phyloP scores from a whole-genome alignment of 2,888 invertebrate genomes.

The Didymodactylos carnosus region DNA sequence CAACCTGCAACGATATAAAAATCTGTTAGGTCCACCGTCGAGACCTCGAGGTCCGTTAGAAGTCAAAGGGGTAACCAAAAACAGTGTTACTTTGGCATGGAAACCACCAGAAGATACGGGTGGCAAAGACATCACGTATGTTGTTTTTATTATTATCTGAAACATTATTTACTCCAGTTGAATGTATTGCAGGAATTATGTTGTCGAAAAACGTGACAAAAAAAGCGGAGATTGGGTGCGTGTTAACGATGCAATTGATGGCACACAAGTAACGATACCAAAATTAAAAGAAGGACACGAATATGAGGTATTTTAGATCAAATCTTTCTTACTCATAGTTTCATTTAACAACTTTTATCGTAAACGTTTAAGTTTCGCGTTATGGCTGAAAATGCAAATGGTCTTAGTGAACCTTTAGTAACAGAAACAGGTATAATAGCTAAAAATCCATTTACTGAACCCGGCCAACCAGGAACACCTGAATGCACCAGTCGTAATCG shows the following conservation, averaged over 20 bases:
- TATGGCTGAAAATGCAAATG: slow-evolving; percentile 81
- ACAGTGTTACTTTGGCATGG: slow-evolving; percentile 29
- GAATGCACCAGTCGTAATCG: slow-evolving; percentile 74
- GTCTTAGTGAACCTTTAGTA: slow-evolving; percentile 82
- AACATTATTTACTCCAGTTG: neutral
- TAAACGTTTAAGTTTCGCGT: too few species aligned
- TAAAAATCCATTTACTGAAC: slow-evolving; percentile 86
- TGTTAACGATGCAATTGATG: slow-evolving; percentile 17
- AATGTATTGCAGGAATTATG: slow-evolving; percentile 41
- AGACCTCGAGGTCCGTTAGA: slow-evolving; percentile 72
- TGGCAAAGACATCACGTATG: slow-evolving; percentile 45
- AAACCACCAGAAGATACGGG: slow-evolving; percentile 34
- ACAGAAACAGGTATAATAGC: slow-evolving; percentile 68
- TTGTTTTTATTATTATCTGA: neutral
- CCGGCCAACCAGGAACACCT: slow-evolving; percentile 78
- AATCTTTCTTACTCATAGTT: too few species aligned
- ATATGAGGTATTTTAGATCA: too few species aligned
- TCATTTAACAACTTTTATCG: too few species aligned
- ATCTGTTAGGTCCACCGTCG: slow-evolving; percentile 60
- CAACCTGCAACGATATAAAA: slow-evolving; percentile 23
- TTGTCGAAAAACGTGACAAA: slow-evolving; percentile 84
- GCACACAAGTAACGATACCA: slow-evolving; percentile 39
- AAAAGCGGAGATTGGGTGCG: slow-evolving; percentile 64
- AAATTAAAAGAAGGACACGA: slow-evolving; percentile 79
- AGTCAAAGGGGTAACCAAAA: slow-evolving; percentile 35